A percentile compares a stretch with the other conserved stretches of the same genome.
phyloP scores from a whole-genome alignment of 1,140 invertebrate species.

The Zaprionus ornatus region DNA sequence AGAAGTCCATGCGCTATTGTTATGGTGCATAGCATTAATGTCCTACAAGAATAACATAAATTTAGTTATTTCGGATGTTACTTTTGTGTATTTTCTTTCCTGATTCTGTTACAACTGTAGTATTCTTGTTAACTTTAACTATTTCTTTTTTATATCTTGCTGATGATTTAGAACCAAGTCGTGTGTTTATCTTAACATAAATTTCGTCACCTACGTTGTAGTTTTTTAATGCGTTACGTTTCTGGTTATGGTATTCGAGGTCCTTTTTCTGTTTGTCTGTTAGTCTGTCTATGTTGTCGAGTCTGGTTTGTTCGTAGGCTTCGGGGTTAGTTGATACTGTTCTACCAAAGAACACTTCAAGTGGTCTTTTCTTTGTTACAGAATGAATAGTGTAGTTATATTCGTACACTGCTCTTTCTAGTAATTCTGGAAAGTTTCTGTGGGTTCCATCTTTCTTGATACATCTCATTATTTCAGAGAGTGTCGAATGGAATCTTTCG shows the following conservation, averaged over 20 bases:
- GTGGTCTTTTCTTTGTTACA: slow-evolving; percentile 6
- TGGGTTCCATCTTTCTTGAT: slow-evolving; percentile 1
- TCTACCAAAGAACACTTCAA: slow-evolving; percentile 1
- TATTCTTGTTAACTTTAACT: too few species aligned
- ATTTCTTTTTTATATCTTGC: too few species aligned
- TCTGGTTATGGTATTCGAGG: neutral
- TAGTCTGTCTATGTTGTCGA: slow-evolving; percentile 6
- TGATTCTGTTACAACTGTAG: too few species aligned
- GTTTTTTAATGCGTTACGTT: neutral
- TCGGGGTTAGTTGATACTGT: neutral
- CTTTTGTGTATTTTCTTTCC: too few species aligned
- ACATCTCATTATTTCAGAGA: neutral
- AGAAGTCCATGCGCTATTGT: too few species aligned
- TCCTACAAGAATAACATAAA: too few species aligned
- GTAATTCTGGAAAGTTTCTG: neutral
- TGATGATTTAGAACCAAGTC: neutral
- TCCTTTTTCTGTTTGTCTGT: neutral
- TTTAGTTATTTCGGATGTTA: too few species aligned
- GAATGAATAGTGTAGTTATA: slow-evolving; percentile 10
- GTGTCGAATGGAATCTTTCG: too few species aligned
- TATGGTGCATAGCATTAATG: too few species aligned
- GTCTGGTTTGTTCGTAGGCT: neutral
- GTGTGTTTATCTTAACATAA: neutral
- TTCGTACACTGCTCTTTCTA: neutral
- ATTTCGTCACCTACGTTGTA: neutral